Evolutionary conservation across 2,113 vertebrate species (phyloP).

Genomic region (Saccopteryx bilineata): DNA sequence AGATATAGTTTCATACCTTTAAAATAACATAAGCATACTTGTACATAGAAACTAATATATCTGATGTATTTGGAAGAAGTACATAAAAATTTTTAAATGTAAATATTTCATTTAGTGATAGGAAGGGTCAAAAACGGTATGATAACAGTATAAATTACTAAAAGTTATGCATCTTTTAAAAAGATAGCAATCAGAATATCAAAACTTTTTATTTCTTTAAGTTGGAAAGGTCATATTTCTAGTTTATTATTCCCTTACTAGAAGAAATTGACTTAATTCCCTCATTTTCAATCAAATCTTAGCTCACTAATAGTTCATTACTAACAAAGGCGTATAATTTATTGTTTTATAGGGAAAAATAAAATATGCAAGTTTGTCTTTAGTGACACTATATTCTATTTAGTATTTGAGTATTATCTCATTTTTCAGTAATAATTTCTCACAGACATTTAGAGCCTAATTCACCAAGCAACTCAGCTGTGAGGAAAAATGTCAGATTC

Average conservation of each 20-base stretch:
- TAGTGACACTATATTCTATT: slow-evolving; percentile 28
- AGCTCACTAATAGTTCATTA: slow-evolving; percentile 62
- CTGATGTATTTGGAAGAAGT: neutral
- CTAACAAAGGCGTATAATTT: slow-evolving; percentile 69
- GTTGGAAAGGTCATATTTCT: slow-evolving; percentile 66
- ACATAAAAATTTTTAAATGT: neutral
- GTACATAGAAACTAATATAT: neutral
- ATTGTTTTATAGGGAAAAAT: slow-evolving; percentile 67
- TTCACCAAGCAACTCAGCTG: slow-evolving; percentile 59
- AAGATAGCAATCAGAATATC: neutral
- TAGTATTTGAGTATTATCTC: slow-evolving; percentile 54
- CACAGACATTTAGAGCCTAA: slow-evolving; percentile 58
- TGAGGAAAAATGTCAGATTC: slow-evolving; percentile 50
- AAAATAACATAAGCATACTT: neutral
- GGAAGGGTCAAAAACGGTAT: neutral
- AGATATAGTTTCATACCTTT: neutral
- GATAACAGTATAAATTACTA: neutral
- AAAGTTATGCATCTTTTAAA: neutral
- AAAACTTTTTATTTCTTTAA: slow-evolving; percentile 47
- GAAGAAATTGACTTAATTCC: slow-evolving; percentile 64
- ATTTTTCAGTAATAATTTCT: slow-evolving; percentile 74
- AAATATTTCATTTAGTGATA: slow-evolving; percentile 50
- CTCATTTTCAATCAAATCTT: slow-evolving; percentile 77
- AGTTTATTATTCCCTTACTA: slow-evolving; percentile 60
- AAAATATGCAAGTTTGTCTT: slow-evolving; percentile 70